Conservation (phyloP, 2,888 invertebrate genomes). For the Cosmia pyralina region DNA sequence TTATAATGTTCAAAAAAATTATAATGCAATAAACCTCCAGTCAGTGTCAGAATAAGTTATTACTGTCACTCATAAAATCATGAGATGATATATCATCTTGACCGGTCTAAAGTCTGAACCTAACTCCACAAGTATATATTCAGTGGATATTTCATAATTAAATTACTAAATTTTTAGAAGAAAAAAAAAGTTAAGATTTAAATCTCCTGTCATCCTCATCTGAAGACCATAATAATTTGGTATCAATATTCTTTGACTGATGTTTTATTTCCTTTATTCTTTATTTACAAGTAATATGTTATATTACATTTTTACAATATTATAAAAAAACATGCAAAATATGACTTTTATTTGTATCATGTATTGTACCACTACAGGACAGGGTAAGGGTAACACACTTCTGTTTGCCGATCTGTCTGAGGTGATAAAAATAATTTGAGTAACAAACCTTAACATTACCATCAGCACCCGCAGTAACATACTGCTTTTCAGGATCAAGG, state of each 20-base stretch:
- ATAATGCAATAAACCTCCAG: not conserved
- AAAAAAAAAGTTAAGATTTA: not conserved
- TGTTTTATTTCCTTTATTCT: no score
- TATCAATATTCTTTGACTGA: not conserved
- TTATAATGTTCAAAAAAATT: not conserved
- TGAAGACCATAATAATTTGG: not conserved
- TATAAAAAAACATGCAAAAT: not conserved
- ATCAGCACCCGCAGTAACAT: constrained; percentile 87
- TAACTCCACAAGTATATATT: no score
- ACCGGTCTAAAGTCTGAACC: not conserved
- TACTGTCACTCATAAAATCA: not conserved
- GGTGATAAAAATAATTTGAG: not conserved
- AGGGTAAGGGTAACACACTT: not conserved
- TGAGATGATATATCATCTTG: not conserved
- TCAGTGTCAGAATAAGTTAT: not conserved
- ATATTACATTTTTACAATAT: not conserved
- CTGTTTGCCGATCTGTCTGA: not conserved
- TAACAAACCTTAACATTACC: constrained; percentile 83
- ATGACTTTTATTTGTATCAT: not conserved
- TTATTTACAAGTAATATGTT: no score
- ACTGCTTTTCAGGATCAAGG: constrained; percentile 76
- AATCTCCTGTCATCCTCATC: not conserved
- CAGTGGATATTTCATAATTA: no score
- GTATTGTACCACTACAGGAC: not conserved
- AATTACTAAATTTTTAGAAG: not conserved